Percentiles rank a stretch among this genome's conserved stretches.
Conservation (phyloP, 2,797 vertebrate genomes). For the Pteropus rufus region DNA sequence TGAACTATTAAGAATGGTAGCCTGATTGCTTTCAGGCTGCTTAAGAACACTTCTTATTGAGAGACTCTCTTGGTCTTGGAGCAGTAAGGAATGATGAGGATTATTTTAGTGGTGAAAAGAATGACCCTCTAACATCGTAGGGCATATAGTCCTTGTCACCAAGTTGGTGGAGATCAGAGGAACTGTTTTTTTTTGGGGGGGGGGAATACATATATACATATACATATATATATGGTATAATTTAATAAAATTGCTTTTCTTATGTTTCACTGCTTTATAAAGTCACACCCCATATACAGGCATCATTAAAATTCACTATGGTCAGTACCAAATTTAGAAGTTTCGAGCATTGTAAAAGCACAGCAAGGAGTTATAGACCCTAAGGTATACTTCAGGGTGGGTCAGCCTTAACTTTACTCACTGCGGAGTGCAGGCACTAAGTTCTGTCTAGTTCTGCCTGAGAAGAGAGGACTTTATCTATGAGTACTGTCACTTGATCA, state of each 20-base stretch:
- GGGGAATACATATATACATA: no score
- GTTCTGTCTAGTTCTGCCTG: background rate
- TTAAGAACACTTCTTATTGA: background rate
- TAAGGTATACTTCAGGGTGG: background rate
- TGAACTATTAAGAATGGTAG: background rate
- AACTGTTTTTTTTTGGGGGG: background rate
- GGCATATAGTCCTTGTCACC: background rate
- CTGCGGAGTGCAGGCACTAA: background rate
- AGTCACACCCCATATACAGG: background rate
- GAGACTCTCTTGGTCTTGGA: background rate
- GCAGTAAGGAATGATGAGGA: background rate
- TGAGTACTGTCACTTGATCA: background rate
- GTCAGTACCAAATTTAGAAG: constrained; percentile 24
- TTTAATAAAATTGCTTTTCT: constrained; percentile 22
- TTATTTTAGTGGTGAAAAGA: background rate
- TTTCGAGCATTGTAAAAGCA: background rate
- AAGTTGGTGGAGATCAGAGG: background rate
- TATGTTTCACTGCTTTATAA: constrained; percentile 33
- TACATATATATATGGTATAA: background rate
- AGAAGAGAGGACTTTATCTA: background rate
- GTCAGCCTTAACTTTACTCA: background rate
- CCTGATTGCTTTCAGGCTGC: background rate
- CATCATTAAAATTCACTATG: background rate
- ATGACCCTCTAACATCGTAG: background rate
- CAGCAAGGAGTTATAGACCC: background rate